Evolutionary conservation across 2,113 vertebrate species (phyloP).

Genomic region (Osmerus mordax): DNA sequence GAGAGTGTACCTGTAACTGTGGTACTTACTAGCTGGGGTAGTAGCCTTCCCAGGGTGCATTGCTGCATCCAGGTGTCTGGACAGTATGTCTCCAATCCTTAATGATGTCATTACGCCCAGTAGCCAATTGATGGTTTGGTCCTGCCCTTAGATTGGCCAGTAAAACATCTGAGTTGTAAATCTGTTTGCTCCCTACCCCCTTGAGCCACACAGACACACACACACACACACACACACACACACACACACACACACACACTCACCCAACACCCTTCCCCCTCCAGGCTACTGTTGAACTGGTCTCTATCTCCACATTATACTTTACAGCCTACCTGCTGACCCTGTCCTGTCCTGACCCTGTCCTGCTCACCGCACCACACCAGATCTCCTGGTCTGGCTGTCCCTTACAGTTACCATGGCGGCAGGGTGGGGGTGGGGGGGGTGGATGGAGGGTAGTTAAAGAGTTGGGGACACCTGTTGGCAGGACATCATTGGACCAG

Average conservation of each 20-base stretch:
- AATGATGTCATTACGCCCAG: background rate
- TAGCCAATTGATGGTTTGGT: background rate
- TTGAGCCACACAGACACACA: too few relatives aligned
- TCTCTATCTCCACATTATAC: too few relatives aligned
- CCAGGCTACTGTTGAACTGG: too few relatives aligned
- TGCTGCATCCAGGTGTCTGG: conserved; percentile 5
- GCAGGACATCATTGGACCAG: conserved; percentile 3
- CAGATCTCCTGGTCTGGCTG: too few relatives aligned
- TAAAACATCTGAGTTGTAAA: background rate
- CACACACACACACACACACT: background rate
- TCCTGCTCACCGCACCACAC: too few relatives aligned
- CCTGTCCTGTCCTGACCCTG: too few relatives aligned
- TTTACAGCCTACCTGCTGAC: too few relatives aligned
- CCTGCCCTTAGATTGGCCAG: background rate
- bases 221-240: background rate
- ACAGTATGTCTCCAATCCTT: conserved; percentile 2
- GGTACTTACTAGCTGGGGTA: background rate
- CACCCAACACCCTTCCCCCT: too few relatives aligned
- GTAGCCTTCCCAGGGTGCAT: background rate
- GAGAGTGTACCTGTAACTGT: background rate
- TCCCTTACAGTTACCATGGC: too few relatives aligned
- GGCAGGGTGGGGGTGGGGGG: too few relatives aligned
- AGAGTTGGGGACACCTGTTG: conserved; percentile 4
- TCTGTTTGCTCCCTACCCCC: background rate
- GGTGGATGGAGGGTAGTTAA: background rate